phyloP scores from a whole-genome alignment of 2,113 vertebrate genomes.

The Daboia siamensis region DNA sequence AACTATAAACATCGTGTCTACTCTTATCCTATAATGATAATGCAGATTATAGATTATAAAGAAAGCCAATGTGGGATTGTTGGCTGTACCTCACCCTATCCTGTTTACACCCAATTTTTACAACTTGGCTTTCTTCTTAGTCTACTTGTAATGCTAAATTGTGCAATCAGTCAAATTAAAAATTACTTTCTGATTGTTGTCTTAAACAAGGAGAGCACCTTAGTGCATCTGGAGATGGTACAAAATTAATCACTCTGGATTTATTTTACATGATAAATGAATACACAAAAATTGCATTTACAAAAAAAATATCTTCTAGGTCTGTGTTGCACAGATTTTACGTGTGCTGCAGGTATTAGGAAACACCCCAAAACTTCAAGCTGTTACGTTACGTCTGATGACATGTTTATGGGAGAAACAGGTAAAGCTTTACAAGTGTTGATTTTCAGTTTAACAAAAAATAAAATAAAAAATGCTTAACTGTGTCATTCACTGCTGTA shows the following conservation, averaged over 20 bases:
- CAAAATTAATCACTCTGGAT: neutral
- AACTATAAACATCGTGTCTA: neutral
- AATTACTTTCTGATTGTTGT: neutral
- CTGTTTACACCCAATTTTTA: neutral
- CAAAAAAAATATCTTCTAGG: constrained; percentile 64
- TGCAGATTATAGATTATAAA: neutral
- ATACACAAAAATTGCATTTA: neutral
- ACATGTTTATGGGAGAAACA: constrained; percentile 91
- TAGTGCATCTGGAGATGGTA: neutral
- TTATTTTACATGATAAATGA: constrained; percentile 3
- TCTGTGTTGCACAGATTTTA: constrained; percentile 86
- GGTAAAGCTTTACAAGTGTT: constrained; percentile 64
- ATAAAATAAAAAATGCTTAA: neutral
- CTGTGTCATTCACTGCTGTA: too few relatives aligned
- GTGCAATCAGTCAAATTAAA: neutral
- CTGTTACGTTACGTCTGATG: constrained; percentile 82
- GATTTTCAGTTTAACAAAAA: neutral
- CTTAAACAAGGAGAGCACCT: neutral
- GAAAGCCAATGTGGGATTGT: neutral
- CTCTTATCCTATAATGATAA: neutral
- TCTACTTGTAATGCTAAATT: neutral
- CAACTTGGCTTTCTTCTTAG: neutral
- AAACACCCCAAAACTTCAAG: constrained; percentile 76
- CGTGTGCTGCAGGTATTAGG: constrained; percentile 81
- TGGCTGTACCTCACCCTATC: neutral